A percentile compares a stretch with the other conserved stretches of the same genome.
Evolutionary conservation across 2,888 invertebrate species (phyloP).

Genomic region (Tipula confusa): DNA sequence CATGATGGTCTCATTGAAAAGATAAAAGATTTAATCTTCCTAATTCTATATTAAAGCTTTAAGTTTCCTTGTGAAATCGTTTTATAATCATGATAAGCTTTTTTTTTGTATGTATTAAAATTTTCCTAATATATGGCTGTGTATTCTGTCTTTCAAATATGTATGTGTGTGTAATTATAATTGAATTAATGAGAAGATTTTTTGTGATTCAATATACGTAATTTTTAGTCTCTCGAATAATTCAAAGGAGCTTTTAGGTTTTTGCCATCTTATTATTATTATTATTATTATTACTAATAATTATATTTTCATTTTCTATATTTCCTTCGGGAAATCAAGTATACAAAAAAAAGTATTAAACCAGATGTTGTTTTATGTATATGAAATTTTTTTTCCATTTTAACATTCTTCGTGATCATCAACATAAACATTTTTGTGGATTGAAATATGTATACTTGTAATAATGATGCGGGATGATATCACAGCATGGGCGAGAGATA

Average conservation of each 20-base stretch:
- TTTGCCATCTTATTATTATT: background rate
- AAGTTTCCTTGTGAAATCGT: background rate
- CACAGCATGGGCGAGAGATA: background rate
- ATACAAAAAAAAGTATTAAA: constrained; percentile 13
- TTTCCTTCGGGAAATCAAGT: background rate
- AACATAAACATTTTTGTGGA: background rate
- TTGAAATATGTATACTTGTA: background rate
- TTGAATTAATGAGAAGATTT: background rate
- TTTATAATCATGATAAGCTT: constrained; percentile 14
- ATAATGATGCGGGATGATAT: background rate
- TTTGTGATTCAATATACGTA: background rate
- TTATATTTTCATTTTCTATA: constrained; percentile 7
- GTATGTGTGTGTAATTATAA: constrained; percentile 6
- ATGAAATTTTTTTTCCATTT: background rate
- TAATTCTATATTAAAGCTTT: background rate
- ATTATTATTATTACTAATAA: background rate
- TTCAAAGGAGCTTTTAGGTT: background rate
- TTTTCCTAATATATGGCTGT: background rate
- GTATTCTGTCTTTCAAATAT: background rate
- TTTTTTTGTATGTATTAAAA: background rate
- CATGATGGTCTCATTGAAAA: background rate
- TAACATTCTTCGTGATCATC: background rate
- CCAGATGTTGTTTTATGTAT: background rate
- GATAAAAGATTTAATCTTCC: constrained; percentile 6
- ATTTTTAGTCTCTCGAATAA: background rate